Evolutionary conservation across 2,888 invertebrate species (phyloP), one percentile per base, ranked within the genome.

Genomic region (Lydus trimaculatus): DNA sequence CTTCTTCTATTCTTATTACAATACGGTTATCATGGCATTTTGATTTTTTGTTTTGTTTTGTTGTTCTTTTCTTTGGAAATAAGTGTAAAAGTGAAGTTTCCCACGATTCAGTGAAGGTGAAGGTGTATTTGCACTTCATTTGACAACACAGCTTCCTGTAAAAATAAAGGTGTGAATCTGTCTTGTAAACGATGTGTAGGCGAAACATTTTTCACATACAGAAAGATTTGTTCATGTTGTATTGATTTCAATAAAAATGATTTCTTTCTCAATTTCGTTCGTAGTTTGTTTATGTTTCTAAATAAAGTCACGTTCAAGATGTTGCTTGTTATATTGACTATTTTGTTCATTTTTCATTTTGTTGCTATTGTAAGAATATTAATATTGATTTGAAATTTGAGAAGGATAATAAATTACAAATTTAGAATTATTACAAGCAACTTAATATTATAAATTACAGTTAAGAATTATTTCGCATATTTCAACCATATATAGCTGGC

Each of bases 261-360:
- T 36, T 52, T 52, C 9, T 52, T 52, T 25, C n/a, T 52, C 52
- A 13, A 52, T 52, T 52, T 52, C 25, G 25, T 52, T 52, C 25
- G 25, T n/a, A 20, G 20, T 20, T 20, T 48, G 48, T 20, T 48
- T 48, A 0, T n/a, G 61, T 20, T 48, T 48, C 17, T 17, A 65
- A 61, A 65, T 60, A 69, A 69, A 69, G 69, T 69, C 69, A 69
- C 65, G 69, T 69, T 69, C 69, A 66, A 69, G 65, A 66, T 66
- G 65, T 63, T 65, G 39, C 11, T n/a, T n/a, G n/a, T n/a, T n/a
- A n/a, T 52, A 11, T 9, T 65, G 60, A 39, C 59, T 52, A 65
- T 63, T 69, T 64, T 69, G 59, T 65, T 65, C 65, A 43, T 64
- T 69, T 69, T 69, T 64, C 52, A 69, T 69, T 52, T 52, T 20